Percentiles rank a stretch among this genome's conserved stretches.
Conservation (phyloP, 2,888 invertebrate species). For the Chesias legatella region DNA sequence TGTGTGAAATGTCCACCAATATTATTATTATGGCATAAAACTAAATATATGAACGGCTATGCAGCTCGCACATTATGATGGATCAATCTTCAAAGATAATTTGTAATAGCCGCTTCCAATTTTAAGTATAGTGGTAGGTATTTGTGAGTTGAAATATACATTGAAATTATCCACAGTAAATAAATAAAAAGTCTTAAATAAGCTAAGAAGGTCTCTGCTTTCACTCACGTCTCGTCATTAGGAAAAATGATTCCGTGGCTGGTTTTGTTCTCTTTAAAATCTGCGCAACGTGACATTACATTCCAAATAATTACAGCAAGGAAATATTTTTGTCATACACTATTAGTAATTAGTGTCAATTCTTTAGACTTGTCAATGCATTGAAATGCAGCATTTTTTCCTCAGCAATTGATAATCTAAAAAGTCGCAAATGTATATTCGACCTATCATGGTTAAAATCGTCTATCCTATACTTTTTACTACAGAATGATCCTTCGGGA, state of each 20-base stretch:
- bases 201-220: constrained; percentile 50
- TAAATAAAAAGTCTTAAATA: constrained; percentile 49
- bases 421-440: constrained; percentile 17
- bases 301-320: too few relatives aligned
- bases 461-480: constrained; percentile 9
- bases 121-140: constrained; percentile 26
- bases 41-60: constrained; percentile 28
- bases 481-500: constrained; percentile 7
- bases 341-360: too few relatives aligned
- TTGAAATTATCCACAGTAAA: constrained; percentile 48
- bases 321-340: too few relatives aligned
- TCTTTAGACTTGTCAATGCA: constrained; percentile 3
- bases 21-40: too few relatives aligned
- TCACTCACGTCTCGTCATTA: constrained; percentile 68
- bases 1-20: too few relatives aligned
- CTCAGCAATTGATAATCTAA: background rate
- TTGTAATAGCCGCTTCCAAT: constrained; percentile 26
- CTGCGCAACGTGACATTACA: constrained; percentile 13
- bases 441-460: constrained; percentile 12
- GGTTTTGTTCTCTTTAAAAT: constrained; percentile 40
- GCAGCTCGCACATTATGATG: constrained; percentile 32
- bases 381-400: constrained; percentile 2
- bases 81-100: constrained; percentile 37
- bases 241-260: constrained; percentile 51
- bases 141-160: constrained; percentile 33